Evolutionary conservation across 2,113 vertebrate species (phyloP), one percentile per base, ranked within the genome.

Genomic region (Sceloporus tristichus): DNA sequence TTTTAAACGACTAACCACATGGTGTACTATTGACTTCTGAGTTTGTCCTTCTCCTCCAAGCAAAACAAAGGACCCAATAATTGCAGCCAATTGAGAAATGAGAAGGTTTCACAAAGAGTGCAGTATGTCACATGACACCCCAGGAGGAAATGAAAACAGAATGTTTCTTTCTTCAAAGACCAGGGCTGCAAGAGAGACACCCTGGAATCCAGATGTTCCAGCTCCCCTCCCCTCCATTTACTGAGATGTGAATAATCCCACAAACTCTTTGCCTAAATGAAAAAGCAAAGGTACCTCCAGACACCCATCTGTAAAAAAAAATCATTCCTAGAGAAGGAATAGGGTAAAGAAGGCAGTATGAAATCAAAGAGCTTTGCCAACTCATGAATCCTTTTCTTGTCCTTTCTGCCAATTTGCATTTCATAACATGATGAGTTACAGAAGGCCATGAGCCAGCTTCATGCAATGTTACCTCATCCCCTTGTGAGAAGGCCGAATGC

Each of bases 351-450:
- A 53, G 48, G 62, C 4, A 25, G 5, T 73, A 65, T 66, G 65
- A 65, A 89, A 73, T 34, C 74, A 71, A 91, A 90, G 78, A 87
- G 56, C 40, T 78, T 89, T 0, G 0, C 73, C 79, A n/a, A 56
- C 66, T 3, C 71, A 87, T 84, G 74, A 0, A 0, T 87, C 93
- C 34, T 86, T 82, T 90, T 89, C 76, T 29, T 34, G 11, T 70
- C 85, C 74, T 0, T 0, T 79, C 84, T 92, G 91, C 88, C 89
- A 93, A 89, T 91, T 92, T 90, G 38, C 89, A 76, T 92, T 94
- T 95, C 88, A 90, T 91, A 92, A 90, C 56, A 89, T 80, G 86
- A 93, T 86, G 91, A 93, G 86, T 92, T 92, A 79, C 88, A 92
- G 90, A 82, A 93, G 91, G 87, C 78, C 88, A 68, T 91, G 90